Conservation (phyloP, 2,888 invertebrate genomes). For the Chymomyza fuscimana region DNA sequence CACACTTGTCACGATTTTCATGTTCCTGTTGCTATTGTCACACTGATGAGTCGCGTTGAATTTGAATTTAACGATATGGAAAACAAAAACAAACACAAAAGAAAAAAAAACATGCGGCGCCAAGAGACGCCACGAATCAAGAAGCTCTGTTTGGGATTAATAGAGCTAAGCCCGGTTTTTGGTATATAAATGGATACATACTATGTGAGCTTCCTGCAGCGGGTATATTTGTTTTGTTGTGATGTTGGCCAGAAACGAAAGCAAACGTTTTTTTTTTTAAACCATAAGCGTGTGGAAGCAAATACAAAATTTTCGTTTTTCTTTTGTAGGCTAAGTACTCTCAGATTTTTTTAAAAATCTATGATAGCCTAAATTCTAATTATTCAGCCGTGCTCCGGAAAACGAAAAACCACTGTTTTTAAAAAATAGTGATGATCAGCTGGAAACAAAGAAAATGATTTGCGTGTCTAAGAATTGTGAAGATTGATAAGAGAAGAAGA, state of each 20-base stretch:
- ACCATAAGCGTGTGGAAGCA: no score
- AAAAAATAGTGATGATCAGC: no score
- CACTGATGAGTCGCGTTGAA: neutral
- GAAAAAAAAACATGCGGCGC: slow-evolving; percentile 33
- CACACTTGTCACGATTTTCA: slow-evolving; percentile 3
- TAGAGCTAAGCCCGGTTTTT: neutral
- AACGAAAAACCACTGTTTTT: no score
- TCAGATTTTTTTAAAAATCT: no score
- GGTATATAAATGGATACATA: no score
- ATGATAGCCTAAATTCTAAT: no score
- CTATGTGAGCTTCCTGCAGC: neutral
- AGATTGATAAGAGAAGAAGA: no score
- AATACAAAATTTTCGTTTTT: no score
- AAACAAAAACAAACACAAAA: neutral
- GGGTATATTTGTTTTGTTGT: neutral
- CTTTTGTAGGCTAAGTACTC: no score
- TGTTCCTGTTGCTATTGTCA: slow-evolving; percentile 1
- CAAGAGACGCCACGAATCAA: slow-evolving; percentile 5
- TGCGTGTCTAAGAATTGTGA: no score
- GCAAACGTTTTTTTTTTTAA: slow-evolving; percentile 13
- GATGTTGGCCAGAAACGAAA: slow-evolving; percentile 15
- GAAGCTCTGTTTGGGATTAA: neutral
- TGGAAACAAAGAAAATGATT: no score
- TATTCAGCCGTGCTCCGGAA: no score
- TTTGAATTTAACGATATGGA: slow-evolving; percentile 35